These are phyloP conservation scores for Octodon degus DNA, from an alignment of 2,113 vertebrate species.

Conservation along the genomic window DNA sequence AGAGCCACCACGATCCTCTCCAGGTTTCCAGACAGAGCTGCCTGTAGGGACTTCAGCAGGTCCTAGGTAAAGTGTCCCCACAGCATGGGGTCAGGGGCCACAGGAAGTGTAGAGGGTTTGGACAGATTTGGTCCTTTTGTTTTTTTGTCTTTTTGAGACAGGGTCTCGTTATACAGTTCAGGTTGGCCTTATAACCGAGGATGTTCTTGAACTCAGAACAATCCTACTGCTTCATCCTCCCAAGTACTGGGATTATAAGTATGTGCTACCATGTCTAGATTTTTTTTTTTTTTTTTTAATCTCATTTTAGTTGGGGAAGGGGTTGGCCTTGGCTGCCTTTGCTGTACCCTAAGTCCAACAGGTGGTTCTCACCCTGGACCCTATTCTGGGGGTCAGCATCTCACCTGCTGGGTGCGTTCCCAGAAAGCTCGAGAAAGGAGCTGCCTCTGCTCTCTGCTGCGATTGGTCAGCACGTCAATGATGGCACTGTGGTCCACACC, in stretches of 20 bases:
- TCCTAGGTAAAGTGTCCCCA: conserved; percentile 65
- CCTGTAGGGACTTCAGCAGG: conserved; percentile 75
- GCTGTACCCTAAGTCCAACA: background rate
- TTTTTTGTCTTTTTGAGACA: no score
- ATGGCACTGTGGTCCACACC: conserved; percentile 68
- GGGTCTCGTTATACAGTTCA: no score
- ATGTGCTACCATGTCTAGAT: no score
- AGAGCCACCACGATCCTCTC: conserved; percentile 76
- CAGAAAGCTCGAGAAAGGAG: conserved; percentile 77
- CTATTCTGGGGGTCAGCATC: background rate
- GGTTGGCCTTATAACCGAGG: no score
- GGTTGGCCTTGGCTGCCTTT: background rate
- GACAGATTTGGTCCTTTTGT: background rate
- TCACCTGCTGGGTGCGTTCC: conserved; percentile 79
- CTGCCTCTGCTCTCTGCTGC: conserved; percentile 80
- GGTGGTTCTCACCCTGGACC: fast-evolving
- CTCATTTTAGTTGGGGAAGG: background rate
- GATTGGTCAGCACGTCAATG: conserved; percentile 76
- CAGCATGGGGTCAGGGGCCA: fast-evolving
- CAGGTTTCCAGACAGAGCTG: conserved; percentile 70
- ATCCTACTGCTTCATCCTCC: no score
- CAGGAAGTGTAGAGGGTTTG: background rate
- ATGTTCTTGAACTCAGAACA: no score
- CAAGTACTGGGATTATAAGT: no score
- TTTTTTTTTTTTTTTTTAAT: background rate